Conservation (phyloP, 2,113 vertebrate genomes). For the Lophochroa leadbeateri region DNA sequence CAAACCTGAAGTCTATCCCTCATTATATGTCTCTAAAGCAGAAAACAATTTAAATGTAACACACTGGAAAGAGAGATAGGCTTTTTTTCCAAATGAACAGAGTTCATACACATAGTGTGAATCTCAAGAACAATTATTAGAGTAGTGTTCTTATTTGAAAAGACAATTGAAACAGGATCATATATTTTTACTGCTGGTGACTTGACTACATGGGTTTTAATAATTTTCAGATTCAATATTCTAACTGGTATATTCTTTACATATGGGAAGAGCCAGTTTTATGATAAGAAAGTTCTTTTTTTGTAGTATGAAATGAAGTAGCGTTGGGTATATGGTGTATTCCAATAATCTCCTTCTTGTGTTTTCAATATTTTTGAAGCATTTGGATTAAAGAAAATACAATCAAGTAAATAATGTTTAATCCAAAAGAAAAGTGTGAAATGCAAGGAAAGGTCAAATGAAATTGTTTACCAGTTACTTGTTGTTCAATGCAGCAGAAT, state of each 20-base stretch:
- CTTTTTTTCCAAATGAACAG: neutral
- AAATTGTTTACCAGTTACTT: neutral
- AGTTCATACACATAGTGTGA: neutral
- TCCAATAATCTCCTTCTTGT: neutral
- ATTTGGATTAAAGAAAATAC: neutral
- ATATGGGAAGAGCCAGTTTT: neutral
- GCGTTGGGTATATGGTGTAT: neutral
- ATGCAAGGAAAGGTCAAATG: neutral
- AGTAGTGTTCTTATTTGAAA: neutral
- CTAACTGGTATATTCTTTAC: neutral
- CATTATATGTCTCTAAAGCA: neutral
- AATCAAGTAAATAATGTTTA: neutral
- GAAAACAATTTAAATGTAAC: neutral
- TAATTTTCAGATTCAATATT: neutral
- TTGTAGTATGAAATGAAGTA: neutral
- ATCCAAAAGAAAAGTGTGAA: neutral
- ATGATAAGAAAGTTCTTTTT: neutral
- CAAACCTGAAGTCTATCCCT: neutral
- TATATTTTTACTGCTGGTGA: neutral
- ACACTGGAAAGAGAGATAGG: neutral
- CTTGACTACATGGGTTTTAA: neutral
- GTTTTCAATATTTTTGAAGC: neutral
- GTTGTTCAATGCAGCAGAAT: neutral
- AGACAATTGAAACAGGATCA: neutral
- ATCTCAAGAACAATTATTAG: neutral